Percentiles rank a stretch among this genome's conserved stretches.
Conservation (phyloP, 2,113 vertebrate species). For the Puntigrus tetrazona region DNA sequence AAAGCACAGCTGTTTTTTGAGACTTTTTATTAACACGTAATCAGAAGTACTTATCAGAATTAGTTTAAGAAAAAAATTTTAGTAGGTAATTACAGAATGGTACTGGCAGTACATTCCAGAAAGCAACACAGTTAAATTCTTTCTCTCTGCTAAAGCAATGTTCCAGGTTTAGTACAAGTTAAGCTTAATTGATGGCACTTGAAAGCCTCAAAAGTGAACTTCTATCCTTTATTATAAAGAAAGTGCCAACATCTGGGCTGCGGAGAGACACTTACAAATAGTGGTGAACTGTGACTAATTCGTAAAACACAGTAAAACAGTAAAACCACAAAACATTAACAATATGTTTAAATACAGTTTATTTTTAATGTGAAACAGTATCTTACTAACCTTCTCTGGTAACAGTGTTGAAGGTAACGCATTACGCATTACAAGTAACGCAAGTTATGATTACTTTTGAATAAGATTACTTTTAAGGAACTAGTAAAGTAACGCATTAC, state of each 20-base stretch:
- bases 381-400: neutral
- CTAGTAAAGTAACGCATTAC: too few species aligned
- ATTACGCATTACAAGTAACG: too few species aligned
- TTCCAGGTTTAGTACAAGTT: neutral
- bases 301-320: neutral
- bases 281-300: neutral
- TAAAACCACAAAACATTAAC: neutral
- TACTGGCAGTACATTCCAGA: conserved; percentile 4
- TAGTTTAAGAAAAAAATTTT: conserved; percentile 29
- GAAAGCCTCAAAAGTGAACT: neutral
- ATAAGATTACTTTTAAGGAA: too few species aligned
- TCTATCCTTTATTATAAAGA: neutral
- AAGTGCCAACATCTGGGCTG: neutral
- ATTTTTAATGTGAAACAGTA: neutral
- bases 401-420: too few species aligned
- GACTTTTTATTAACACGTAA: too few species aligned
- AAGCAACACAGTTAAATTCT: conserved; percentile 4
- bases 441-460: too few species aligned
- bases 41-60: conserved; percentile 1
- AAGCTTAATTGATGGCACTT: neutral
- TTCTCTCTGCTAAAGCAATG: neutral
- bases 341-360: neutral
- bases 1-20: conserved; percentile 1
- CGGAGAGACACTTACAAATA: neutral
- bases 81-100: conserved; percentile 30